Evolutionary conservation across 2,888 invertebrate genomes (phyloP), one percentile per base, ranked within the genome.

Genomic region (Leptopterna dolabrata): DNA sequence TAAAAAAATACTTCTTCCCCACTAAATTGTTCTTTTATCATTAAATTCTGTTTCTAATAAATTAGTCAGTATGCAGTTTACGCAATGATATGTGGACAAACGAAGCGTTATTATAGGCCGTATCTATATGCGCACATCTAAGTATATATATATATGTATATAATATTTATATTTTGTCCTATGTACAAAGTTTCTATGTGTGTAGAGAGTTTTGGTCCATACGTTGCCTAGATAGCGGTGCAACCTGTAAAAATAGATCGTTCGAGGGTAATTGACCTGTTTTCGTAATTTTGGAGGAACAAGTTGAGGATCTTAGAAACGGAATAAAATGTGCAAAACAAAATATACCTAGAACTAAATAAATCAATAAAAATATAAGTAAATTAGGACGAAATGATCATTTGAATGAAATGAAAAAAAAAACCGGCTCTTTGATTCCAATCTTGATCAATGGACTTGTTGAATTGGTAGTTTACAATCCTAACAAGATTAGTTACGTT

Each of bases 101-200:
- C 87, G 88, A 89, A 89, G 89, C 89, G 88, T 89, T 85, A 84
- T 55, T 70, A 87, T 89, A 89, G 89, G 89, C 89, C 89, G 88
- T 89, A 86, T 86, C 85, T 76, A 85, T 76, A 87, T 82, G 82
- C 84, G 71, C 80, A 73, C 41, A 70, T 70, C 27, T 86, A 51
- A 55, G 55, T 29, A 45, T 86, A 63, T 76, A 86, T 63, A 73
- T 36, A 43, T 41, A 84, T 82, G 36, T 36, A 43, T 87, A 78
- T 13, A 13, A 43, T 81, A 51, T 80, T 16, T 51, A 51, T 51
- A 63, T 63, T 55, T 63, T 63, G 11, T 63, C 19, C 19, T 63
- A 30, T 81, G 27, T 51, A 81, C 55, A 55, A 55, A 55, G 81
- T 55, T 29, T 55, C 27, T 63, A 63, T 27, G 47, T 47, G 63